Conservation (phyloP, 2,113 vertebrate species). For the Hemicordylus capensis region DNA sequence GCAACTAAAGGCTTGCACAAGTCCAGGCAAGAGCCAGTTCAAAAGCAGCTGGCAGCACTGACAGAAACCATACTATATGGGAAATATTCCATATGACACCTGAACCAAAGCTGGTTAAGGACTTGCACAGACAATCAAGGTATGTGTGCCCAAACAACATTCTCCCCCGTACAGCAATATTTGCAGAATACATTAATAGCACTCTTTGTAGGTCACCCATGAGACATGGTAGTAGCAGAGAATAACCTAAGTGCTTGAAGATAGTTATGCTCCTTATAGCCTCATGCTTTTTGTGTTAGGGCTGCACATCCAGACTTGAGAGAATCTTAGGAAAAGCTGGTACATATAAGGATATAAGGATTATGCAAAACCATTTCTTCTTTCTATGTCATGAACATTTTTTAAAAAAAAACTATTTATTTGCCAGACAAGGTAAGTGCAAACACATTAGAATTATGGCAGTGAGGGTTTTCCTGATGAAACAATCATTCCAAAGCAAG, state of each 20-base stretch:
- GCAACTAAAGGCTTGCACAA: background rate
- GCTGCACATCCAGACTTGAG: no score
- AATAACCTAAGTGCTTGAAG: background rate
- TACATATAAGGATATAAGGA: no score
- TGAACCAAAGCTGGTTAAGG: background rate
- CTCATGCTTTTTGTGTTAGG: background rate
- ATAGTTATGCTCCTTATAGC: background rate
- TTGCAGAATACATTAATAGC: background rate
- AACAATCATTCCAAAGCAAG: background rate
- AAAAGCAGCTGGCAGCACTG: background rate
- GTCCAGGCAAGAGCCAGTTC: background rate
- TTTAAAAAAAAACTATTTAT: background rate
- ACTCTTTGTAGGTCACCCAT: no score
- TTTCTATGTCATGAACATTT: background rate
- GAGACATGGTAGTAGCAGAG: no score
- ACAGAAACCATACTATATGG: background rate
- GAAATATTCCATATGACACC: background rate
- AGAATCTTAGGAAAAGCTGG: background rate
- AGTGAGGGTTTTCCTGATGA: background rate
- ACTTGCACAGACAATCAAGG: background rate
- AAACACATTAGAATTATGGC: background rate
- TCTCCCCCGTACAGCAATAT: background rate
- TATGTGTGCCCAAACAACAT: background rate
- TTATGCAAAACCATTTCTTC: no score
- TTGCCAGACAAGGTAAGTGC: background rate